These are phyloP conservation scores for Himalopsyche tibetana DNA, from an alignment of 2,888 invertebrate species.

Conservation along the genomic window DNA sequence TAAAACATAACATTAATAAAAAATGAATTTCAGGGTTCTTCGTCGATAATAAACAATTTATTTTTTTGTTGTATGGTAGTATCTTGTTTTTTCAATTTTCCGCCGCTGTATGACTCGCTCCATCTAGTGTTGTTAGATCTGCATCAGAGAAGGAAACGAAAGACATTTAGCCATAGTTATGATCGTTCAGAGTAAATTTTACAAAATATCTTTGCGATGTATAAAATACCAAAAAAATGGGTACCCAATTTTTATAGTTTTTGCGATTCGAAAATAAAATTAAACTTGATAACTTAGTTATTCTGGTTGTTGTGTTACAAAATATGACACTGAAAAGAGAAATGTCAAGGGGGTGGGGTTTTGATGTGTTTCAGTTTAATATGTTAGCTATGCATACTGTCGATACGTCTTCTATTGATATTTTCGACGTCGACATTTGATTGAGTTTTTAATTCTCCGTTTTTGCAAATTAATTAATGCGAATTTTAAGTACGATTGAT, in stretches of 20 bases:
- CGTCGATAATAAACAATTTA: slow-evolving; percentile 22
- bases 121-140: background rate
- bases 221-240: too few species aligned
- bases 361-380: too few species aligned
- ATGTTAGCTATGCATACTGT: too few species aligned
- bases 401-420: background rate
- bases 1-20: background rate
- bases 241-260: too few species aligned
- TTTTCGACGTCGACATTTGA: background rate
- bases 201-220: too few species aligned
- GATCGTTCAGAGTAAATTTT: too few species aligned
- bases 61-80: background rate
- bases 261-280: too few species aligned
- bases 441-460: background rate
- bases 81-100: slow-evolving; percentile 12
- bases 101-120: slow-evolving; percentile 11
- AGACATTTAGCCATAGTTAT: too few species aligned
- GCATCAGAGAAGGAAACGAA: background rate
- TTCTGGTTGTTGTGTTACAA: too few species aligned
- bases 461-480: background rate
- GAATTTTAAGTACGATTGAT: background rate
- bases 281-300: too few species aligned
- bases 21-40: background rate
- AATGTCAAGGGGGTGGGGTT: too few species aligned
- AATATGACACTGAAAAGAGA: too few species aligned